A percentile compares a stretch with the other conserved stretches of the same genome.
Evolutionary conservation across 1,140 invertebrate species (phyloP).

Genomic region (Homarus americanus): DNA sequence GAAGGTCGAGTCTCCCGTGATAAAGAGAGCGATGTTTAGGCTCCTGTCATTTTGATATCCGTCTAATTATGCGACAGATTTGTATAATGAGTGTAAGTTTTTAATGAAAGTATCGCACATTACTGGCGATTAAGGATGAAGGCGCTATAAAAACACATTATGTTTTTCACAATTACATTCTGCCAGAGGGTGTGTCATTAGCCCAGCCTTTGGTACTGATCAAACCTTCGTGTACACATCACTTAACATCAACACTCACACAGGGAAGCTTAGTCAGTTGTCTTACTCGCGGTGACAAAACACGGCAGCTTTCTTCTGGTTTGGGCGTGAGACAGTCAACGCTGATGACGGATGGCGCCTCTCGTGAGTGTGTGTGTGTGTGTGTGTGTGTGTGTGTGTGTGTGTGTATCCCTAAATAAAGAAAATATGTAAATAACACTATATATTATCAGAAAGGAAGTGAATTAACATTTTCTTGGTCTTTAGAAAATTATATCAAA

Average conservation of each 20-base stretch:
- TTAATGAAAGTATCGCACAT: slow-evolving; percentile 70
- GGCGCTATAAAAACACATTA: slow-evolving; percentile 54
- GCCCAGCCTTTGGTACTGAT: neutral
- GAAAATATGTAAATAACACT: too few species aligned
- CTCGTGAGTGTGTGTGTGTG: too few species aligned
- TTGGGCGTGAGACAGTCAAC: too few species aligned
- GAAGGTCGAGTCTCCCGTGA: neutral
- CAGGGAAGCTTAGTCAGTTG: too few species aligned
- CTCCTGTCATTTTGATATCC: neutral
- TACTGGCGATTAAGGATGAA: slow-evolving; percentile 71
- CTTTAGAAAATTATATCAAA: too few species aligned
- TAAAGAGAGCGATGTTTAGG: neutral
- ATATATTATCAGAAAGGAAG: too few species aligned
- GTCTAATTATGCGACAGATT: slow-evolving; percentile 72
- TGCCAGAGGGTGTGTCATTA: neutral
- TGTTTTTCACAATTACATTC: slow-evolving; percentile 42
- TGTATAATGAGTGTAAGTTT: slow-evolving; percentile 73
- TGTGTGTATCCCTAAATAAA: neutral
- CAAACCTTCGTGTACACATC: neutral
- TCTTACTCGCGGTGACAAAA: too few species aligned
- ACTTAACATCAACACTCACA: too few species aligned
- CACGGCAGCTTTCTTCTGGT: too few species aligned
- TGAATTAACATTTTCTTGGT: too few species aligned
- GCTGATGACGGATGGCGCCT: too few species aligned
- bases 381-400: slow-evolving; percentile 3